These are phyloP conservation scores for Electrona antarctica DNA, from an alignment of 2,113 vertebrate genomes.

Conservation along the genomic window DNA sequence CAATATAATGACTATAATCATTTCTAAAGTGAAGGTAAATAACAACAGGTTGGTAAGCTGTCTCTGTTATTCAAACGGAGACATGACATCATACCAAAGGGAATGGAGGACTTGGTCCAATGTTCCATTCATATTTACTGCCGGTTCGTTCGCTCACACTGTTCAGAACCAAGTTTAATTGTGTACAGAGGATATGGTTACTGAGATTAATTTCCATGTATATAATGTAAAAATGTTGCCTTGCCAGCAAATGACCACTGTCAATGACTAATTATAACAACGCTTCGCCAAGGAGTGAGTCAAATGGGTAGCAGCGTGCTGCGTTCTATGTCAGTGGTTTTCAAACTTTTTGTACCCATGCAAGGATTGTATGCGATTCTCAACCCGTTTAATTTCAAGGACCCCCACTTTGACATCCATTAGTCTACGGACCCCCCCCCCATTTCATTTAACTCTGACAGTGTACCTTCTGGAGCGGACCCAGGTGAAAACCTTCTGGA, in stretches of 20 bases:
- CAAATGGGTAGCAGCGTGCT: no score
- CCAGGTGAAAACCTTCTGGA: no score
- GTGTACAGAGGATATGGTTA: slow-evolving; percentile 37
- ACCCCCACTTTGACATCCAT: no score
- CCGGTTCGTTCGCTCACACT: slow-evolving; percentile 35
- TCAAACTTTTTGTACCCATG: not conserved
- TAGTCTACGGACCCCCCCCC: no score
- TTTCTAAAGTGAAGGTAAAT: slow-evolving; percentile 14
- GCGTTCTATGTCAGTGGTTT: no score
- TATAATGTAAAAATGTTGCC: slow-evolving; percentile 57
- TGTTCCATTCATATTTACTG: slow-evolving; percentile 48
- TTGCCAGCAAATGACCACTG: slow-evolving; percentile 48
- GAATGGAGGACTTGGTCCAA: slow-evolving; percentile 27
- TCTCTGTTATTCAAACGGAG: slow-evolving; percentile 24
- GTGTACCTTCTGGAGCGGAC: no score
- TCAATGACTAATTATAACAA: slow-evolving; percentile 51
- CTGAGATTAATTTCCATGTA: slow-evolving; percentile 55
- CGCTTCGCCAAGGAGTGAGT: no score
- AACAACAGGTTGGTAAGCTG: slow-evolving; percentile 32
- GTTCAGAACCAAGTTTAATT: slow-evolving; percentile 29
- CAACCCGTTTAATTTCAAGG: no score
- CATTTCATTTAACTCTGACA: no score
- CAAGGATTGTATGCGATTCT: no score
- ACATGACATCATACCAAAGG: slow-evolving; percentile 49
- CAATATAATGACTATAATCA: not conserved